Base-by-base conservation (phyloP, 2,113 vertebrate species). In the Agelaius tricolor region DNA sequence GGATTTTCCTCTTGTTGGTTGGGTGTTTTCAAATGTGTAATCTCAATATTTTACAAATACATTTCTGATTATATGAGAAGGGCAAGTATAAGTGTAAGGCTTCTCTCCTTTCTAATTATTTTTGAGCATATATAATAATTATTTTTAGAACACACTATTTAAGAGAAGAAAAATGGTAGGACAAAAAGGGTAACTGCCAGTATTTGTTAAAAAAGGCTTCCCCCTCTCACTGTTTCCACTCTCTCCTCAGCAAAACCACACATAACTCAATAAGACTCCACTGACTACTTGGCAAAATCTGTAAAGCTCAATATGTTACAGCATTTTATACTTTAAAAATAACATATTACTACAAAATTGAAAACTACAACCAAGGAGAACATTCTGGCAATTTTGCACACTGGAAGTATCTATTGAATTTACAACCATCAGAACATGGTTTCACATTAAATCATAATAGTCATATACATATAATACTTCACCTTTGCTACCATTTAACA, bases 61-160 rank as follows among this genome's bases (percentile, higher is more conserved):
- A 94, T 76, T 52, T 78, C 84, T 84, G 93, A 96, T 95, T 93
- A 84, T 49, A 81, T 59, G 92, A 95, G 85, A 90, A 94, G 30
- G 61, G 18, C 22, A 73, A 73, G 54, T 15, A 28, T 44, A 93
- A 87, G 54, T 82, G 87, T 96, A 97, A 96, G 86, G 84, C 94
- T 71, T 81, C 63, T 55, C 95, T 85, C 89, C 92, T 94, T 96
- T 97, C 35, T 47, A 47, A 51, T 37, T 84, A 79, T 85, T 98
- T 96, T 97, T 91, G 89, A 95, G 78, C 63, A 51, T 63, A 78
- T 28, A 80, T 33, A 96, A 89, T 96, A 90, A 84, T 79, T 85
- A 96, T 95, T 97, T 97, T 96, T 87, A 94, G 75, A 79, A 74
- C 77, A 69, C 37, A 58, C 11, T 96, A 67, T 91, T 95, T 78